Conservation (phyloP, 2,797 vertebrate species). For the Chiloscyllium punctatum region DNA sequence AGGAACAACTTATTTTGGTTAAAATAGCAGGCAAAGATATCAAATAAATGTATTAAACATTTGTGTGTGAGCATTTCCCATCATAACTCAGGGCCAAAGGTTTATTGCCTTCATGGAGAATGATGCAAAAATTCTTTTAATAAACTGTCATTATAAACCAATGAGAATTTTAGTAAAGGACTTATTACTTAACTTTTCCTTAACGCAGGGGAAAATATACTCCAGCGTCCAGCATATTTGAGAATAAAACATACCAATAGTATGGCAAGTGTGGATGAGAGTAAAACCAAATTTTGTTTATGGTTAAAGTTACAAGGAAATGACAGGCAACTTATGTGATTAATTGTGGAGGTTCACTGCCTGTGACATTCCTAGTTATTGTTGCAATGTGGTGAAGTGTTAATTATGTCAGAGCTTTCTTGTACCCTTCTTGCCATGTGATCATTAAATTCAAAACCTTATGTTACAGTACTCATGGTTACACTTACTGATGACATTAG, state of each 20-base stretch:
- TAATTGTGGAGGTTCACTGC: neutral
- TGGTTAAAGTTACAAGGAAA: neutral
- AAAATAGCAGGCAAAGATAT: neutral
- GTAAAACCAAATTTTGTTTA: neutral
- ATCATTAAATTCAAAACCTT: neutral
- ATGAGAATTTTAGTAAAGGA: neutral
- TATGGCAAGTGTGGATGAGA: neutral
- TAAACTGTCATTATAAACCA: conserved; percentile 18
- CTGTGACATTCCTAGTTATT: neutral
- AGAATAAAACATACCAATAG: neutral
- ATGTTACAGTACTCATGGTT: conserved; percentile 9
- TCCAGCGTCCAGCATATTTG: neutral
- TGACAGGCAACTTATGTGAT: neutral
- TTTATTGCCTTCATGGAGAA: neutral
- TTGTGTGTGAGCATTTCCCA: neutral
- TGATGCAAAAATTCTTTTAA: neutral
- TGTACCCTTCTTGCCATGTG: neutral
- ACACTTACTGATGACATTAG: conserved; percentile 11
- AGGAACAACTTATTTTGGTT: neutral
- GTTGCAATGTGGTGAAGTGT: neutral
- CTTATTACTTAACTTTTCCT: neutral
- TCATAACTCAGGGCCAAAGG: neutral
- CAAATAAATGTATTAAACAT: neutral
- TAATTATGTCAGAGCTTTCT: neutral
- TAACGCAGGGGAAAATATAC: neutral